phyloP scores from a whole-genome alignment of 2,888 invertebrate species.

The Scaptodrosophila latifasciaeformis region DNA sequence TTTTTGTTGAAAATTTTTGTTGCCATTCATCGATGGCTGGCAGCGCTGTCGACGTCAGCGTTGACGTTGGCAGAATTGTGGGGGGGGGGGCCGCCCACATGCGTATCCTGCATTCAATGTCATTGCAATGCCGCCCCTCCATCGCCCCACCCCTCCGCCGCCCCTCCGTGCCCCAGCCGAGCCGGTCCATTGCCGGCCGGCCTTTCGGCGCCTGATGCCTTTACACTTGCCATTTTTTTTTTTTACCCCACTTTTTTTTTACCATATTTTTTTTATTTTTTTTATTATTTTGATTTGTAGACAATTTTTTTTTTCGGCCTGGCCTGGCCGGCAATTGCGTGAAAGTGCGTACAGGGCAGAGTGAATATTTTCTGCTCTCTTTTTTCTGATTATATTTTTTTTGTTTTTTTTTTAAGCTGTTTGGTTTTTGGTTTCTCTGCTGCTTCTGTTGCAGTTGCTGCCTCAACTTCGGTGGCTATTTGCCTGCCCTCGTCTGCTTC shows the following conservation, averaged over 20 bases:
- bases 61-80: too few relatives aligned
- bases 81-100: too few relatives aligned
- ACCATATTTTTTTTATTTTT: background rate
- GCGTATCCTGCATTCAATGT: constrained; percentile 6
- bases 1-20: constrained; percentile 23
- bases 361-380: background rate
- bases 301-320: too few relatives aligned
- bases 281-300: too few relatives aligned
- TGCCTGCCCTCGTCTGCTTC: background rate
- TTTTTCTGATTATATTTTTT: background rate
- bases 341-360: too few relatives aligned
- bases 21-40: constrained; percentile 3
- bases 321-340: too few relatives aligned
- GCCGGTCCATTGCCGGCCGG: constrained; percentile 3
- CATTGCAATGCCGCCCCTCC: constrained; percentile 2
- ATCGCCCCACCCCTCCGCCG: background rate
- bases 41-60: constrained; percentile 8
- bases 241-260: background rate
- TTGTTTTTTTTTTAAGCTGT: background rate
- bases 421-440: constrained; percentile 24
- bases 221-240: too few relatives aligned
- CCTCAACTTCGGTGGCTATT: too few relatives aligned
- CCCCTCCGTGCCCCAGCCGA: background rate
- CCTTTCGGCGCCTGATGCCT: background rate
- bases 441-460: background rate